A percentile compares a stretch with the other conserved stretches of the same genome.
phyloP scores from a whole-genome alignment of 2,888 invertebrate genomes.

The Adineta ricciae region DNA sequence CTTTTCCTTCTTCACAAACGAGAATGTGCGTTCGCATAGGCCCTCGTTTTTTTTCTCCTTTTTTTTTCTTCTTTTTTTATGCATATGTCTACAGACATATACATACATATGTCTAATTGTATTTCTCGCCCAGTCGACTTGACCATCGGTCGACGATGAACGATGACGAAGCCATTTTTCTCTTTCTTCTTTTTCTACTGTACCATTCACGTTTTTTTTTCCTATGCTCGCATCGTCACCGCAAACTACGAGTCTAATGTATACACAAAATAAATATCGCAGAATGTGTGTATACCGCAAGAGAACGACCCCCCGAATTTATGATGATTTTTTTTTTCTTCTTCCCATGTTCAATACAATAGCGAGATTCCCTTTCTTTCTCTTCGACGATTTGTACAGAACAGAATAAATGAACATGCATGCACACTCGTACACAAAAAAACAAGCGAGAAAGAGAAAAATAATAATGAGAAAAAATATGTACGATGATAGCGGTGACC shows the following conservation, averaged over 20 bases:
- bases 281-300: neutral
- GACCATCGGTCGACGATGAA: conserved; percentile 13
- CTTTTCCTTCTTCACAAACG: conserved; percentile 3
- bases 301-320: conserved; percentile 8
- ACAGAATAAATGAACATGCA: neutral
- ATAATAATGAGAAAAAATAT: neutral
- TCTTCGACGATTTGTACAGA: neutral
- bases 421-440: neutral
- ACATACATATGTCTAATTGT: neutral
- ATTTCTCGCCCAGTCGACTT: neutral
- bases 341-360: neutral
- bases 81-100: neutral
- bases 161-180: conserved; percentile 8
- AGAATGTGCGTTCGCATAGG: neutral
- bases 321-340: conserved; percentile 5
- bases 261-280: neutral
- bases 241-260: neutral
- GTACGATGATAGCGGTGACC: neutral
- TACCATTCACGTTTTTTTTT: neutral
- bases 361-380: neutral
- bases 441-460: neutral
- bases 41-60: neutral
- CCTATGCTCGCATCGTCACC: neutral
- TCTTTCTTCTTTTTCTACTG: conserved; percentile 12
- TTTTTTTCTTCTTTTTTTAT: neutral